These are phyloP conservation scores for Alcis repandata DNA, from an alignment of 2,888 invertebrate genomes.

Conservation along the genomic window DNA sequence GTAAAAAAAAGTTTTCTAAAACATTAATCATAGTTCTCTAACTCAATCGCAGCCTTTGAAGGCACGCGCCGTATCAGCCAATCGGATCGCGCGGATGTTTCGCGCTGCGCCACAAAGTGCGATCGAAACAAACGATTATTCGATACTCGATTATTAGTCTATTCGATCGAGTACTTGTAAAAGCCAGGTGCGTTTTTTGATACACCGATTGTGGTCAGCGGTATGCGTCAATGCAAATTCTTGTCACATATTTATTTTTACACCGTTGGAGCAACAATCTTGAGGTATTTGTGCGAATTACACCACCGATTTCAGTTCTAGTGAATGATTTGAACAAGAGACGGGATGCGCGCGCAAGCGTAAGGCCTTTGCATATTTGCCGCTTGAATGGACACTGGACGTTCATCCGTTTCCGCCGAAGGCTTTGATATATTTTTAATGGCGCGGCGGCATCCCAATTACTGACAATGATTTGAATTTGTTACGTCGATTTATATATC, in stretches of 20 bases:
- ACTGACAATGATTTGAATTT: conserved; percentile 73
- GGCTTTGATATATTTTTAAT: conserved; percentile 61
- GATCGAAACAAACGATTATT: conserved; percentile 62
- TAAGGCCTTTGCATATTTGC: conserved; percentile 53
- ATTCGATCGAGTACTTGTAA: conserved; percentile 62
- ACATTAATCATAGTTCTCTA: background rate
- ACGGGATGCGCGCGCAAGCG: conserved; percentile 8
- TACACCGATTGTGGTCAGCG: conserved; percentile 46
- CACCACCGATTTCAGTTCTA: conserved; percentile 1
- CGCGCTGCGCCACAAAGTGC: conserved; percentile 64
- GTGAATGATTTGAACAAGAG: conserved; percentile 13
- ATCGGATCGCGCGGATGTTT: conserved; percentile 55
- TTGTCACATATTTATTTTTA: background rate
- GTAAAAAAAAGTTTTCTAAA: no score
- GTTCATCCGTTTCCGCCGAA: conserved; percentile 72
- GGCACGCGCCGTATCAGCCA: conserved; percentile 41
- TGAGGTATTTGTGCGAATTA: background rate
- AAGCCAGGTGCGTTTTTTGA: conserved; percentile 40
- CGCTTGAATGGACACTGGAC: conserved; percentile 54
- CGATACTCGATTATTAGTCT: conserved; percentile 44
- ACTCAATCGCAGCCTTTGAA: background rate
- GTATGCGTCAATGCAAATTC: conserved; percentile 31
- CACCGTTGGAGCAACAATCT: background rate
- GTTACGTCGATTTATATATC: conserved; percentile 55
- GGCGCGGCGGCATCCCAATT: conserved; percentile 65